A percentile compares a stretch with the other conserved stretches of the same genome.
Conservation (phyloP, 2,797 vertebrate species). For the Synaphobranchus kaupii region DNA sequence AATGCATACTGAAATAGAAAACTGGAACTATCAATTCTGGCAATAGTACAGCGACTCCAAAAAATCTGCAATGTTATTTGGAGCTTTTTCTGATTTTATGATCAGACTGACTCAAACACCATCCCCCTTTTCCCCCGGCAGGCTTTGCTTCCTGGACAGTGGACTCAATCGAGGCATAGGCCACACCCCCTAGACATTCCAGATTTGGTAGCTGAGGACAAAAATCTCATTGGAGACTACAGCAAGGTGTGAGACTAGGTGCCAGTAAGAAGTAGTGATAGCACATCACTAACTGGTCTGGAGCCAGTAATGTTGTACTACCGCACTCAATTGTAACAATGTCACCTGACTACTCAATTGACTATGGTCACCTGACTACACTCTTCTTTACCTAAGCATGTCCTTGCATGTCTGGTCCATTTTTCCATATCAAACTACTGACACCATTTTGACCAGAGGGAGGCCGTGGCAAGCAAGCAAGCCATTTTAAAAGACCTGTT, state of each 20-base stretch:
- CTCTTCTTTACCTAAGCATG: not conserved
- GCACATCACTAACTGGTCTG: not conserved
- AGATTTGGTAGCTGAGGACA: conserved; percentile 32
- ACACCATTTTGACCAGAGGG: not conserved
- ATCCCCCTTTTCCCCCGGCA: conserved; percentile 20
- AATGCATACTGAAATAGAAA: not conserved
- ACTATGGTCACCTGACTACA: not conserved
- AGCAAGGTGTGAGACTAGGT: conserved; percentile 45
- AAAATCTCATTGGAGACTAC: conserved; percentile 55
- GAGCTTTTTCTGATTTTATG: not conserved
- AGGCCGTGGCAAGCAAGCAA: not conserved
- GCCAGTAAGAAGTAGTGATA: not conserved
- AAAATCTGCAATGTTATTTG: not conserved
- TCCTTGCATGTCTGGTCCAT: not conserved
- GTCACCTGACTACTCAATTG: too few species aligned
- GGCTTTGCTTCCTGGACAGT: conserved; percentile 32
- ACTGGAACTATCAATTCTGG: not conserved
- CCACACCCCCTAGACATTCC: conserved; percentile 33
- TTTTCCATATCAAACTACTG: not conserved
- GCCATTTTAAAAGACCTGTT: not conserved
- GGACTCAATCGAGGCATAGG: conserved; percentile 32
- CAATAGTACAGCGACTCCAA: not conserved
- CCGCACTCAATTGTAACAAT: not conserved
- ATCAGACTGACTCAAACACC: not conserved
- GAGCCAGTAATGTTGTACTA: not conserved